Evolutionary conservation across 2,113 vertebrate genomes (phyloP).

Genomic region (Mastomys natalensis): DNA sequence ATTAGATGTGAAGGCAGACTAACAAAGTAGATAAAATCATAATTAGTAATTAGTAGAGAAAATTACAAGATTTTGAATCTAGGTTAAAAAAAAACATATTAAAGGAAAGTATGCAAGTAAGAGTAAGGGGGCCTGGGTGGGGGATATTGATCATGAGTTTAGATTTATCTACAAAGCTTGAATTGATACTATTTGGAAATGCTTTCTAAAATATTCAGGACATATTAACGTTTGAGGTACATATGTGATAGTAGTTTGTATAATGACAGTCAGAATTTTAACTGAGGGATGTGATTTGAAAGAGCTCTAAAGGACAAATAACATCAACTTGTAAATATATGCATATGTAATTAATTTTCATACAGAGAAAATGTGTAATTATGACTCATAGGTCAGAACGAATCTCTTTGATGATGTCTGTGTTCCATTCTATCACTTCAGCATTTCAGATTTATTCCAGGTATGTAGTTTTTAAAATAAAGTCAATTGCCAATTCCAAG

Average conservation of each 20-base stretch:
- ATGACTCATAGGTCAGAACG: slow-evolving; percentile 58
- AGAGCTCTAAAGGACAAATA: not conserved
- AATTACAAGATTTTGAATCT: not conserved
- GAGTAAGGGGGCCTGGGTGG: not conserved
- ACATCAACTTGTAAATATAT: not conserved
- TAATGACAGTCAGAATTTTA: not conserved
- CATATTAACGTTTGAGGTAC: not conserved
- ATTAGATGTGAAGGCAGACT: not conserved
- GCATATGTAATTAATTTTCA: slow-evolving; percentile 36
- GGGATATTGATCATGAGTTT: not conserved
- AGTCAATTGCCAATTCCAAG: slow-evolving; percentile 25
- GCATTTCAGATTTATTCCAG: slow-evolving; percentile 3
- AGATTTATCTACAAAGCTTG: not conserved
- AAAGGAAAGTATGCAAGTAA: not conserved
- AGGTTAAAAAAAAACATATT: not conserved
- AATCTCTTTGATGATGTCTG: slow-evolving; percentile 64
- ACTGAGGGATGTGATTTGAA: not conserved
- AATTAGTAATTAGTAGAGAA: not conserved
- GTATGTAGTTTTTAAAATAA: slow-evolving; percentile 58
- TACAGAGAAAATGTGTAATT: slow-evolving; percentile 50
- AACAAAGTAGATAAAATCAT: not conserved
- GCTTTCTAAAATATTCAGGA: not conserved
- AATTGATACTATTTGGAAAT: not conserved
- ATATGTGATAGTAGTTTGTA: not conserved
- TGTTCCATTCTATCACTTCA: slow-evolving; percentile 52